phyloP scores from a whole-genome alignment of 2,113 vertebrate species.

The Steatornis caripensis region DNA sequence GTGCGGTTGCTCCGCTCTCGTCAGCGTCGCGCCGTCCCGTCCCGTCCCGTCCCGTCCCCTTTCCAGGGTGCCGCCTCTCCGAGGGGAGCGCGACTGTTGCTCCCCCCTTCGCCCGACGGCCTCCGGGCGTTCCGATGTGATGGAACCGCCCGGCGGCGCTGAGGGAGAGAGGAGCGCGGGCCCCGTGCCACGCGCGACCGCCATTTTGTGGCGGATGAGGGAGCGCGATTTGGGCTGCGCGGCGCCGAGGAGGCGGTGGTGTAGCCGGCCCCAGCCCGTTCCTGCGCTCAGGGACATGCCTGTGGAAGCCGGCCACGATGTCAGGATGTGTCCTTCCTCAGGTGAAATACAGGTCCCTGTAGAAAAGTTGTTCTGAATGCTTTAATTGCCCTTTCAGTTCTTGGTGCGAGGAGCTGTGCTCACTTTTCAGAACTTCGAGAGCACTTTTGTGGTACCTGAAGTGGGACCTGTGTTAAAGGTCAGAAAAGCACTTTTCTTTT shows the following conservation, averaged over 20 bases:
- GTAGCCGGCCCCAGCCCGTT: accelerated
- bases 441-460: background rate
- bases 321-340: accelerated
- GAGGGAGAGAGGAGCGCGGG: accelerated
- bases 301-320: accelerated
- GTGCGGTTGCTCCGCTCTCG: accelerated
- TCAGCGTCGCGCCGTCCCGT: accelerated
- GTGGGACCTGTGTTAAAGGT: background rate
- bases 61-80: accelerated
- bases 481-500: accelerated
- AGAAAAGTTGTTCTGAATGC: background rate
- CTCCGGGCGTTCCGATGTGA: accelerated
- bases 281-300: accelerated
- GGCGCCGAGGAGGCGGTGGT: accelerated
- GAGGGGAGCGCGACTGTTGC: accelerated
- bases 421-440: accelerated
- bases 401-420: accelerated
- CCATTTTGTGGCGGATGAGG: background rate
- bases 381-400: accelerated
- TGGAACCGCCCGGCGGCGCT: accelerated
- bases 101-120: accelerated
- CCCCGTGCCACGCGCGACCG: accelerated
- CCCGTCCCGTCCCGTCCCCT: too few species aligned
- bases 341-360: accelerated
- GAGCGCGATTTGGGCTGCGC: accelerated